These are phyloP conservation scores for Drosophila villosipedis DNA, from an alignment of 2,888 invertebrate species.

Conservation along the genomic window DNA sequence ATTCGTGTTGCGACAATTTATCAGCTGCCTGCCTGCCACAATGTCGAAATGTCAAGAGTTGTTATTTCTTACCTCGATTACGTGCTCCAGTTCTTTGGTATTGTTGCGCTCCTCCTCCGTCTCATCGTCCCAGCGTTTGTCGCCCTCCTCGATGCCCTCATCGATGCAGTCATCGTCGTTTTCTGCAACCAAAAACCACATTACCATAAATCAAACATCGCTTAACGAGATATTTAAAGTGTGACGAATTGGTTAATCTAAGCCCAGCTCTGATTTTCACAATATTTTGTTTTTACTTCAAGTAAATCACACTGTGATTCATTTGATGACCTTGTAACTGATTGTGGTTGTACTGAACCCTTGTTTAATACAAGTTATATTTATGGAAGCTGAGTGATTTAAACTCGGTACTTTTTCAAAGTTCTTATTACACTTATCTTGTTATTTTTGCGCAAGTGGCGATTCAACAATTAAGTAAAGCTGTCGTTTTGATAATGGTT, in stretches of 20 bases:
- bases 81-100: conserved; percentile 85
- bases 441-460: conserved; percentile 2
- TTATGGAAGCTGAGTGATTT: conserved; percentile 24
- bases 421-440: not conserved
- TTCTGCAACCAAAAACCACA: conserved; percentile 85
- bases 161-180: conserved; percentile 96
- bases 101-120: conserved; percentile 87
- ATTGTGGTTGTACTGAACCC: conserved; percentile 9
- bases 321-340: conserved; percentile 26
- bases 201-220: conserved; percentile 16
- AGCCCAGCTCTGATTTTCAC: conserved; percentile 4
- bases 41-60: conserved; percentile 68
- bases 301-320: conserved; percentile 44
- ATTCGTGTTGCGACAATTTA: conserved; percentile 62
- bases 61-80: conserved; percentile 83
- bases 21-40: conserved; percentile 44
- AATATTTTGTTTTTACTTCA: conserved; percentile 10
- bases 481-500: not conserved
- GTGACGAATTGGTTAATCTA: conserved; percentile 42
- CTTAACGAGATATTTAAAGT: conserved; percentile 25
- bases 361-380: conserved; percentile 24
- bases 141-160: conserved; percentile 92
- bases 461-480: conserved; percentile 22
- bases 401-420: not conserved
- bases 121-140: conserved; percentile 87